Evolutionary conservation across 2,113 vertebrate genomes (phyloP), one percentile per base, ranked within the genome.

Genomic region (Vidua chalybeata): DNA sequence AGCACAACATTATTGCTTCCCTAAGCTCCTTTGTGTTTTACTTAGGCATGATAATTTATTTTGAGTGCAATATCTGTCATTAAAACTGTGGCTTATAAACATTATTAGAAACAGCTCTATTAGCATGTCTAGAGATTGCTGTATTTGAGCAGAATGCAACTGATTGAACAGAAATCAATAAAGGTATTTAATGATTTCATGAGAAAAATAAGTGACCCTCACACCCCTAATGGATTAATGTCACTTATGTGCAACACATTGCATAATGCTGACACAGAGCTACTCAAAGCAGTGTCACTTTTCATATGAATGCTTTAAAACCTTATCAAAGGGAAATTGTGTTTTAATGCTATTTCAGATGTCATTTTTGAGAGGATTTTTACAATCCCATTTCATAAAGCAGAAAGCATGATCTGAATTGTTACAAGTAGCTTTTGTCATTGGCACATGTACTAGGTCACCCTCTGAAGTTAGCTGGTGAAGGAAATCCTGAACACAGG

Each of bases 171-270:
- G 98, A 98, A 98, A 98, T 98, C 98, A 97, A 97, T 97, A 97
- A 96, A 93, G 96, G 96, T 96, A 97, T 98, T 98, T 98, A 98
- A 98, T 97, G 98, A 97, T 96, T 98, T 97, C 72, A 97, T 84
- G 87, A 95, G 95, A 95, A 98, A 98, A 98, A 98, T 97, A 97
- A 98, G 98, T 97, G 98, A 98, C 98, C 98, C 98, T 98, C 92
- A 56, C 97, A 98, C 97, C 90, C 96, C 96, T 98, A 98, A 98
- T 98, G 98, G 98, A 98, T 98, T 97, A 97, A 93, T 96, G 96
- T 95, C 97, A 97, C 96, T 97, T 96, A 94, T 21, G 84, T 84
- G 93, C 97, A 96, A 97, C 96, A 96, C 97, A 85, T 92, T 96
- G 55, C 94, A 98, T 98, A 98, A 97, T 96, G 98, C 97, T 98